Base-by-base conservation (phyloP, 2,888 invertebrate species). In the Chrysolina americana region DNA sequence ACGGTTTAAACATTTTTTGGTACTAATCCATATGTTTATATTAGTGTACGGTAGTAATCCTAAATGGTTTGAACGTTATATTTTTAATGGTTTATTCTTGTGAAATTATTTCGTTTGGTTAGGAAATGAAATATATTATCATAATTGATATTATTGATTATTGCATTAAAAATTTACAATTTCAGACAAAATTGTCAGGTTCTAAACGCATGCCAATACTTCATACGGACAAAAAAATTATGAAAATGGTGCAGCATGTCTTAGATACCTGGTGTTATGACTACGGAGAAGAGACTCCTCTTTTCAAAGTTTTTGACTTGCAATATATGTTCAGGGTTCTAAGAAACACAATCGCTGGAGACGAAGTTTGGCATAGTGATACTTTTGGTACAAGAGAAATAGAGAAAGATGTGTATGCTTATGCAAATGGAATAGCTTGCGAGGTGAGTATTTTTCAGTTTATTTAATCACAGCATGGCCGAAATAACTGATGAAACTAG, bases 391-490 rank as follows among this genome's bases (percentile, higher is more conserved):
- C 82, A 28, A 73, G 80, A 1, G 87, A 87, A 78, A 80, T 89
- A n/a, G 82, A 82, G 13, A 89, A 86, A 75, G 89, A 89, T 75
- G 65, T 81, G 0, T 89, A 87, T 77, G 81, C 83, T 28, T 86
- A 82, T 59, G 81, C 81, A 2, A 65, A 70, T 9, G 84, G 85
- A 4, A 83, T 89, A 41, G 86, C 87, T 21, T 89, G 89, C 71
- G 78, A 83, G 0, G 89, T 89, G 82, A 78, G 77, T 71, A 13
- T 13, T 19, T 21, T 13, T 21, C 17, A 19, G 10, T 50, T 19
- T 17, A 19, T 19, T 53, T 53, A 19, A 19, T 44, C 11, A 44
- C 1, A 28, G 36, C 8, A 36, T 8, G 3, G 6, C 28, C 28
- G 5, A 28, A 28, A 28, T 3, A 28, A 28, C 28, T 28, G 28